A percentile compares a stretch with the other conserved stretches of the same genome.
phyloP scores from a whole-genome alignment of 2,797 vertebrate species.

The Rhinichthys osculus region DNA sequence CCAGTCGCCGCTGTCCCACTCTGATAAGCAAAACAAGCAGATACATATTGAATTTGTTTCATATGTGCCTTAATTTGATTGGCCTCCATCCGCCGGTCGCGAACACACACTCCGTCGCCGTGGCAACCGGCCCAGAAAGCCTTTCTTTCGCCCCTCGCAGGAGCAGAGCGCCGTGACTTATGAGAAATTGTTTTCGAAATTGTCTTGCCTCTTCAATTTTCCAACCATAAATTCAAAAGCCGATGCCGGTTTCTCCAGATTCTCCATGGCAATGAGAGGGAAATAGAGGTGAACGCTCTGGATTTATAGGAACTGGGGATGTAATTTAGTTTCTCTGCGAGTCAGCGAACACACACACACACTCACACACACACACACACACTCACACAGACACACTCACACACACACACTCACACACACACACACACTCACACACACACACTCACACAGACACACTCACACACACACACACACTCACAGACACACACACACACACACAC shows the following conservation, averaged over 20 bases:
- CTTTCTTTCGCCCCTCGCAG: slow-evolving; percentile 69
- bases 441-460: too few species aligned
- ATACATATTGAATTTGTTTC: slow-evolving; percentile 70
- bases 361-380: too few species aligned
- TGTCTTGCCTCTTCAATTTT: slow-evolving; percentile 79
- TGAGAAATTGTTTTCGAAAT: slow-evolving; percentile 80
- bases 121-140: slow-evolving; percentile 71
- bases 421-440: accelerated
- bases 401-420: too few species aligned
- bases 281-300: slow-evolving; percentile 64
- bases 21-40: slow-evolving; percentile 66
- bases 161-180: slow-evolving; percentile 72
- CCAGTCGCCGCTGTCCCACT: slow-evolving; percentile 50
- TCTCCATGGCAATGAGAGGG: slow-evolving; percentile 61
- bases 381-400: too few species aligned
- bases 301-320: slow-evolving; percentile 47
- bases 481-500: too few species aligned
- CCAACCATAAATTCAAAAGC: slow-evolving; percentile 73
- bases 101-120: slow-evolving; percentile 69
- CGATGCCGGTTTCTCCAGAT: slow-evolving; percentile 67
- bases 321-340: slow-evolving; percentile 56
- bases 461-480: too few species aligned
- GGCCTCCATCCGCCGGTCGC: slow-evolving; percentile 58
- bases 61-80: slow-evolving; percentile 67
- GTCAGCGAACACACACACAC: slow-evolving; percentile 5